Base-by-base conservation (phyloP, 2,113 vertebrate genomes). In the Polypterus bichir region DNA sequence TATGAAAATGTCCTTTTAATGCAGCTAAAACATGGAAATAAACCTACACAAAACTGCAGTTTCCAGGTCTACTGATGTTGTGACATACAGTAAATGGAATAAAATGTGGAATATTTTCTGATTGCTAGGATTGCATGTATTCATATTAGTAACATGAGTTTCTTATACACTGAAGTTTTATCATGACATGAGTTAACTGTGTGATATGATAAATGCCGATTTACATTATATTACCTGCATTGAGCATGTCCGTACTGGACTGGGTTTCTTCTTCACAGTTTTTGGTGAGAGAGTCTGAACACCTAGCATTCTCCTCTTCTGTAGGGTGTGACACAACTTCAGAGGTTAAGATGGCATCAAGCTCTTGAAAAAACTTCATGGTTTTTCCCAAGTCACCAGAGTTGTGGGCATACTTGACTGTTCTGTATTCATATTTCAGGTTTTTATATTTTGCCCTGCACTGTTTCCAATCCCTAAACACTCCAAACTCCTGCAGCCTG, bases 371-470 rank as follows among this genome's bases (percentile, higher is more conserved):
- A 84, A 88, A 88, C 80, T 81, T 82, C 72, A 85, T 82, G 67
- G 80, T 81, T 70, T 82, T 79, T 69, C 71, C 77, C 71, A 71
- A 73, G 74, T 80, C 74, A 68, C 81, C 76, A 54, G 76, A 76
- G 65, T 65, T 76, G 73, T 75, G 78, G 66, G 79, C 81, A 68
- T 75, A 72, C 77, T 83, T 84, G 72, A 80, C 77, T 74, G 79
- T 88, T 75, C 88, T 86, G 74, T 86, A 84, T 76, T 91, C 85
- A 54, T 91, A 87, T 74, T 91, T 89, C 70, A 93, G 89, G 46
- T 87, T 89, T 81, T 87, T 91, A 72, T 91, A 89, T 77, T 94
- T 88, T 75, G 88, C 83, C 72, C 77, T 81, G 74, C 90, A 91
- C 79, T 94, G 89, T 78, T 88, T 84, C 91, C 91, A 94, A 68